Evolutionary conservation across 2,113 vertebrate genomes (phyloP).

Genomic region (Oreotrochilus melanogaster): DNA sequence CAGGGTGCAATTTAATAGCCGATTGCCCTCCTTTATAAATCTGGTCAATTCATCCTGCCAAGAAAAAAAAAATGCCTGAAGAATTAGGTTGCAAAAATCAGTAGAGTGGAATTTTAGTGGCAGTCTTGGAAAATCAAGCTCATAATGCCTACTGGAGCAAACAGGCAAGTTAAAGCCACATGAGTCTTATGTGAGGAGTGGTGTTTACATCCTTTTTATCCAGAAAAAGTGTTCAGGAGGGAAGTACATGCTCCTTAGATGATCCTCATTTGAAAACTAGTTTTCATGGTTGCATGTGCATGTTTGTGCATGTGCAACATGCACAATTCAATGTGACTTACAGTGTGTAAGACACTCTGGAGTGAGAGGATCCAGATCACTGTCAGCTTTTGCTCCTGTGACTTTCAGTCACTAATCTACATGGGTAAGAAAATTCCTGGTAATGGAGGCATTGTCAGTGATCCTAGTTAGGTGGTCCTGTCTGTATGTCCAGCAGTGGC

Average conservation of each 20-base stretch:
- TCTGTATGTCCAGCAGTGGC: neutral
- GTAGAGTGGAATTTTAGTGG: slow-evolving; percentile 70
- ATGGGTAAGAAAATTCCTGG: neutral
- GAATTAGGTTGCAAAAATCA: slow-evolving; percentile 73
- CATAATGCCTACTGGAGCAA: slow-evolving; percentile 62
- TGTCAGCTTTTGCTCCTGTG: neutral
- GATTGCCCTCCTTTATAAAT: slow-evolving; percentile 63
- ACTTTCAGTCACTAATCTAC: neutral
- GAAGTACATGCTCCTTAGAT: neutral
- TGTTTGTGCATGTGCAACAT: accelerated
- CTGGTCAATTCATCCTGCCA: slow-evolving; percentile 61
- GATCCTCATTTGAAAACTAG: neutral
- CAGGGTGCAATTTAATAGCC: slow-evolving; percentile 33
- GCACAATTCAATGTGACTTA: neutral
- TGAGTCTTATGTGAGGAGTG: slow-evolving; percentile 31
- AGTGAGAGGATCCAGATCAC: neutral
- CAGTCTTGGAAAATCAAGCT: slow-evolving; percentile 74
- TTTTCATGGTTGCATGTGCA: neutral
- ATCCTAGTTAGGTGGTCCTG: neutral
- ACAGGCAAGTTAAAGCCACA: slow-evolving; percentile 53
- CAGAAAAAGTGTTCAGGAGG: neutral
- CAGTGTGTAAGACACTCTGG: neutral
- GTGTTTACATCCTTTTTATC: slow-evolving; percentile 10
- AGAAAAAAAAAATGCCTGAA: slow-evolving; percentile 35
- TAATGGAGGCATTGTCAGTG: slow-evolving; percentile 41